Percentiles rank a stretch among this genome's conserved stretches.
phyloP scores from a whole-genome alignment of 2,888 invertebrate species.

The Mimumesa dahlbomi region DNA sequence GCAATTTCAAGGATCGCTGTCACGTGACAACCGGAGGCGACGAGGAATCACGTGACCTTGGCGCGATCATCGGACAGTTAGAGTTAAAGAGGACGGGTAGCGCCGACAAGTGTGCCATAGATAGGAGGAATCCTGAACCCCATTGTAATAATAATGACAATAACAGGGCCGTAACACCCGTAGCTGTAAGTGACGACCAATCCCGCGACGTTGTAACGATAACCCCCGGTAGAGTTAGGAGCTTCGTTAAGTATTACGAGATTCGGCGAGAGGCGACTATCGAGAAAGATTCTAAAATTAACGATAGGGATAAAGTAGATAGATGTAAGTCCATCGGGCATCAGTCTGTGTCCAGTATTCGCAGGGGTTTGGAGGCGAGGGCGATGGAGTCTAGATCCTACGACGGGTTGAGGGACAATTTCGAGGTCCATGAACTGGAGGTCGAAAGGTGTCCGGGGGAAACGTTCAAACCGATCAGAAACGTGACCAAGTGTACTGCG shows the following conservation, averaged over 20 bases:
- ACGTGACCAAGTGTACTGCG: background rate
- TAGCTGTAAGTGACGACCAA: slow-evolving; percentile 77
- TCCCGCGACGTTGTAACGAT: slow-evolving; percentile 70
- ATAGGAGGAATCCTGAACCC: slow-evolving; percentile 62
- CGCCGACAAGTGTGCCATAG: slow-evolving; percentile 76
- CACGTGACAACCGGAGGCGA: slow-evolving; percentile 4
- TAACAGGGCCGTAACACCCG: slow-evolving; percentile 74
- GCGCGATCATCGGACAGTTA: slow-evolving; percentile 14
- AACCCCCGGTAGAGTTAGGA: slow-evolving; percentile 77
- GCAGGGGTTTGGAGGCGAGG: slow-evolving; percentile 41
- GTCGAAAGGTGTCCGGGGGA: no score
- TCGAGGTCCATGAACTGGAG: no score
- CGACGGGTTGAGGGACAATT: slow-evolving; percentile 3
- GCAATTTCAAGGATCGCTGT: slow-evolving; percentile 1
- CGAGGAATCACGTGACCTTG: background rate
- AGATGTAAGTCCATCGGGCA: slow-evolving; percentile 30
- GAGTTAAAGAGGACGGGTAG: slow-evolving; percentile 45
- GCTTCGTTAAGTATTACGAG: slow-evolving; percentile 77
- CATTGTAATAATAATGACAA: slow-evolving; percentile 76
- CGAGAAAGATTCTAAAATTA: slow-evolving; percentile 68
- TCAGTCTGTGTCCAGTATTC: slow-evolving; percentile 36
- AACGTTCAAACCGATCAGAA: background rate
- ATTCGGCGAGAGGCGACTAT: slow-evolving; percentile 63
- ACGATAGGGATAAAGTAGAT: slow-evolving; percentile 61
- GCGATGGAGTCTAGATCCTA: slow-evolving; percentile 7